These are phyloP conservation scores for Trachurus trachurus DNA, from an alignment of 2,797 vertebrate species.

Conservation along the genomic window DNA sequence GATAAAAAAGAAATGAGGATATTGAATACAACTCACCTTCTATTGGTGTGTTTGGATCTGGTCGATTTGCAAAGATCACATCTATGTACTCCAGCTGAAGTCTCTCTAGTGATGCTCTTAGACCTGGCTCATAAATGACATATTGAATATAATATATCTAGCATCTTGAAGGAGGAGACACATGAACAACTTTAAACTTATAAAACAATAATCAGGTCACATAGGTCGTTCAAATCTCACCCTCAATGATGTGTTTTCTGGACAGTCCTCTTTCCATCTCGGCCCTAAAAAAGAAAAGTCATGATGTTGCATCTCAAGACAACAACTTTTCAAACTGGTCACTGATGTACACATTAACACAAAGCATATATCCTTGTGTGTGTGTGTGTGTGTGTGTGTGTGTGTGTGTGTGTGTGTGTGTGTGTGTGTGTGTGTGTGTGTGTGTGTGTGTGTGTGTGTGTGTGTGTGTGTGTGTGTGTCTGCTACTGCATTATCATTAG, in stretches of 20 bases:
- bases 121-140: conserved; percentile 79
- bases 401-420: too few relatives aligned
- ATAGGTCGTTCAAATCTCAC: conserved; percentile 73
- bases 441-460: too few relatives aligned
- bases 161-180: neutral
- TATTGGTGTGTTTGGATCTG: conserved; percentile 95
- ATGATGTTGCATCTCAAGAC: conserved; percentile 1
- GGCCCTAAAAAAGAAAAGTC: conserved; percentile 87
- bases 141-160: neutral
- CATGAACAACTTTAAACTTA: neutral
- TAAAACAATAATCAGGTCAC: neutral
- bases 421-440: too few relatives aligned
- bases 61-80: conserved; percentile 95
- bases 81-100: conserved; percentile 96
- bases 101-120: conserved; percentile 91
- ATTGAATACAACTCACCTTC: conserved; percentile 87
- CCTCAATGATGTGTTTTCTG: conserved; percentile 97
- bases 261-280: conserved; percentile 96
- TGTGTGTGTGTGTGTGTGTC: too few relatives aligned
- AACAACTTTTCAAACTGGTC: neutral
- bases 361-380: too few relatives aligned
- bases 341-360: neutral
- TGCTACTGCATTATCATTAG: too few relatives aligned
- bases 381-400: too few relatives aligned
- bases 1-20: too few relatives aligned